Percentiles rank a stretch among this genome's conserved stretches.
Conservation (phyloP, 2,113 vertebrate species). For the Carollia perspicillata region DNA sequence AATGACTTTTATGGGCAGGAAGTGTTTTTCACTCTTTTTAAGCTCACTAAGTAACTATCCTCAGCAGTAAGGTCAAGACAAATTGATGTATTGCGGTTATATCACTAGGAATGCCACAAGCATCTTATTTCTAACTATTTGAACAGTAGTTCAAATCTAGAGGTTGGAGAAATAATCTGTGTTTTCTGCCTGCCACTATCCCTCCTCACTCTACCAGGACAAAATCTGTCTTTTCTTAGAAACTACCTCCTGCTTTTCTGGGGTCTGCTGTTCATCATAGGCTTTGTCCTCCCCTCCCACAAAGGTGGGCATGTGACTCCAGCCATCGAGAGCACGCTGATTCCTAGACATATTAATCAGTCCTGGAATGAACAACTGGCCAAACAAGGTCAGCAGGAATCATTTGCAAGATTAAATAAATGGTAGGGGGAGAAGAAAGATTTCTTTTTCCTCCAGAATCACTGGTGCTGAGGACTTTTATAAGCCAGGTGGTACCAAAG, state of each 20-base stretch:
- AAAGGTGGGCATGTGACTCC: fast-evolving
- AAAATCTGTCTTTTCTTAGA: neutral
- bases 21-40: neutral
- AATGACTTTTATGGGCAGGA: neutral
- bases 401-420: neutral
- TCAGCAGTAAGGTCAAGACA: neutral
- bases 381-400: neutral
- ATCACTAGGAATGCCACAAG: neutral
- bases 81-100: neutral
- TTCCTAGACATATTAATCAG: neutral
- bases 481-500: neutral
- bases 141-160: neutral
- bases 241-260: neutral
- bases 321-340: neutral
- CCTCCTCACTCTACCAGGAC: neutral
- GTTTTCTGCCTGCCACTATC: neutral
- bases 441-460: neutral
- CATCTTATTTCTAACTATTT: neutral
- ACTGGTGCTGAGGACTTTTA: neutral
- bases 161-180: neutral
- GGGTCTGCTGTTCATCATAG: neutral
- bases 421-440: neutral
- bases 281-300: neutral
- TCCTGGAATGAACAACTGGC: neutral
- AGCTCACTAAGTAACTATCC: neutral